phyloP scores from a whole-genome alignment of 2,797 vertebrate species.

The Ptychadena robeensis region DNA sequence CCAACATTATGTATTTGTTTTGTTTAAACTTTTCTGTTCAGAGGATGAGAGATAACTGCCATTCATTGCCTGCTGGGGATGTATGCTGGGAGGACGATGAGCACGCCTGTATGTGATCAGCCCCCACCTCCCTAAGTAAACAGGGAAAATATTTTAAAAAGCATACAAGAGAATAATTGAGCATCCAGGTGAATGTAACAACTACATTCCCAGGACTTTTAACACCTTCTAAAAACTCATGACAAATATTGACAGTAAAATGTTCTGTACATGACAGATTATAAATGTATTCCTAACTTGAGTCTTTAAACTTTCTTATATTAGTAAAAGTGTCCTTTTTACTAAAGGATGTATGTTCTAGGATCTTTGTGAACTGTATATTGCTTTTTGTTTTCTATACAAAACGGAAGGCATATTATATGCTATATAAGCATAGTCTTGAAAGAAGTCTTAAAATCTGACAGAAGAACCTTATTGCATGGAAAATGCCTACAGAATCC shows the following conservation, averaged over 20 bases:
- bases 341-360: too few relatives aligned
- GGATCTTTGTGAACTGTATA: too few relatives aligned
- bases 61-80: conserved; percentile 37
- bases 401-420: too few relatives aligned
- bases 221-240: background rate
- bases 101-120: background rate
- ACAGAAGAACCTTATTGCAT: too few relatives aligned
- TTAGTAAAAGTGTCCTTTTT: too few relatives aligned
- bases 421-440: too few relatives aligned
- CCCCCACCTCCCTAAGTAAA: conserved; percentile 23
- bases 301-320: too few relatives aligned
- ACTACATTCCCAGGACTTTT: background rate
- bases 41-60: conserved; percentile 27
- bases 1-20: conserved; percentile 27
- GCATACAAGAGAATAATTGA: background rate
- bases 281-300: too few relatives aligned
- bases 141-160: background rate
- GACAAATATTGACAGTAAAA: background rate
- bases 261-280: background rate
- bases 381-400: too few relatives aligned
- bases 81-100: conserved; percentile 14
- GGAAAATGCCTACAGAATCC: too few relatives aligned
- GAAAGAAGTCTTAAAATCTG: too few relatives aligned
- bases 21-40: conserved; percentile 30
- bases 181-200: background rate